Percentiles rank a stretch among this genome's conserved stretches.
Evolutionary conservation across 2,113 vertebrate genomes (phyloP).

Genomic region (Anolis sagrei): DNA sequence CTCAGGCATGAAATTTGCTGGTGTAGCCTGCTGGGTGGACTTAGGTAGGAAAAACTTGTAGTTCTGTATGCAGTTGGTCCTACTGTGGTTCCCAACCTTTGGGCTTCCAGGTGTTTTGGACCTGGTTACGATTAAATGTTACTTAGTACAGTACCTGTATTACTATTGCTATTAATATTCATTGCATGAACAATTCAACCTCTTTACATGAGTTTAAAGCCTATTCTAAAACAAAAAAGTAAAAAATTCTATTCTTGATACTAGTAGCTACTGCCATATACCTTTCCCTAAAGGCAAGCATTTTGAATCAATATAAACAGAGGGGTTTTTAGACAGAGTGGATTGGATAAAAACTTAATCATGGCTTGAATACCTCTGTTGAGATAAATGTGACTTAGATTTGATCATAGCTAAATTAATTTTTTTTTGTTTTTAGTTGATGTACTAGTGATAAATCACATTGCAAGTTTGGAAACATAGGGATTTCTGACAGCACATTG

Average conservation of each 20-base stretch:
- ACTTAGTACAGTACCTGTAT: too few species aligned
- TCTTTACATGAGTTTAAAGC: too few species aligned
- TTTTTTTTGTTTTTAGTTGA: too few species aligned
- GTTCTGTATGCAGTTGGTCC: too few species aligned
- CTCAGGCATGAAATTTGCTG: too few species aligned
- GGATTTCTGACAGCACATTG: not conserved
- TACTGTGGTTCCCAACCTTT: too few species aligned
- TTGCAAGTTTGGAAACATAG: not conserved
- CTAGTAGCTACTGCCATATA: not conserved
- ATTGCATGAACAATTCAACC: not conserved
- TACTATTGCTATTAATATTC: not conserved
- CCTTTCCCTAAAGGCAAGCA: not conserved
- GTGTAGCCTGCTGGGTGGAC: too few species aligned
- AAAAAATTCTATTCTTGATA: too few species aligned
- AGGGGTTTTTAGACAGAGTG: not conserved
- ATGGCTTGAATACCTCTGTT: not conserved
- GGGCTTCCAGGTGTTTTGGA: too few species aligned
- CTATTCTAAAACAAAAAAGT: too few species aligned
- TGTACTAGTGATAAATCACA: not conserved
- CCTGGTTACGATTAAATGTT: not conserved
- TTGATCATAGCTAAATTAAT: not conserved
- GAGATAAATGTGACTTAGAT: not conserved
- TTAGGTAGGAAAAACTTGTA: too few species aligned
- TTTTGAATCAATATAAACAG: not conserved
- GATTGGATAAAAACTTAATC: not conserved